phyloP scores from a whole-genome alignment of 2,797 vertebrate genomes.

The Spea hammondii region DNA sequence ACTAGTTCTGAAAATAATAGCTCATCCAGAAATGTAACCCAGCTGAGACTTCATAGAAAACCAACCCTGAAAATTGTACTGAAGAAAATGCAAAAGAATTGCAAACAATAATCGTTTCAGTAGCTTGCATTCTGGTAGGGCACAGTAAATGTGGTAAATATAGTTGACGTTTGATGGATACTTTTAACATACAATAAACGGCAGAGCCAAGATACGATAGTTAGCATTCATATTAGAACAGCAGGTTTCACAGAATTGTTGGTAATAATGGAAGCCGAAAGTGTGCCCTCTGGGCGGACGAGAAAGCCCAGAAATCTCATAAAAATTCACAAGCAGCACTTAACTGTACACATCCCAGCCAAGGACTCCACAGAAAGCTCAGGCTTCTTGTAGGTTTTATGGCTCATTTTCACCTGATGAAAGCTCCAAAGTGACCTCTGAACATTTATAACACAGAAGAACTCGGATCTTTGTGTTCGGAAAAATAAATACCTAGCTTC shows the following conservation, averaged over 20 bases:
- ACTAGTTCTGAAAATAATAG: too few relatives aligned
- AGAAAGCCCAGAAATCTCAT: constrained; percentile 20
- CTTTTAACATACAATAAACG: constrained; percentile 19
- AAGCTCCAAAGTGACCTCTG: constrained; percentile 7
- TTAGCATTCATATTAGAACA: constrained; percentile 42
- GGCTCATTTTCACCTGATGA: background rate
- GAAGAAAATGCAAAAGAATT: background rate
- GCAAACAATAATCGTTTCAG: constrained; percentile 4
- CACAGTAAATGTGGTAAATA: constrained; percentile 11
- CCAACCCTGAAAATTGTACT: too few relatives aligned
- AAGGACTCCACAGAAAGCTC: constrained; percentile 5
- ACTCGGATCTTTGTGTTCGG: background rate
- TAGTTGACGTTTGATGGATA: constrained; percentile 33
- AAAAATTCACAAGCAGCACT: constrained; percentile 23
- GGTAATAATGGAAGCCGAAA: constrained; percentile 23
- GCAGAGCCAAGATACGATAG: constrained; percentile 32
- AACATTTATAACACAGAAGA: background rate
- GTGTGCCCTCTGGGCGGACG: constrained; percentile 27
- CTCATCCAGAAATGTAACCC: too few relatives aligned
- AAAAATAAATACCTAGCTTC: constrained; percentile 24
- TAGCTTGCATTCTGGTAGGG: background rate
- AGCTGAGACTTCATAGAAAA: too few relatives aligned
- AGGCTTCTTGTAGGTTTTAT: background rate
- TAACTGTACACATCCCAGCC: constrained; percentile 9
- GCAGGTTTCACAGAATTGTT: constrained; percentile 29